Evolutionary conservation across 1,140 invertebrate species (phyloP), one percentile per base, ranked within the genome.

Genomic region (Drosophila nebulosa): DNA sequence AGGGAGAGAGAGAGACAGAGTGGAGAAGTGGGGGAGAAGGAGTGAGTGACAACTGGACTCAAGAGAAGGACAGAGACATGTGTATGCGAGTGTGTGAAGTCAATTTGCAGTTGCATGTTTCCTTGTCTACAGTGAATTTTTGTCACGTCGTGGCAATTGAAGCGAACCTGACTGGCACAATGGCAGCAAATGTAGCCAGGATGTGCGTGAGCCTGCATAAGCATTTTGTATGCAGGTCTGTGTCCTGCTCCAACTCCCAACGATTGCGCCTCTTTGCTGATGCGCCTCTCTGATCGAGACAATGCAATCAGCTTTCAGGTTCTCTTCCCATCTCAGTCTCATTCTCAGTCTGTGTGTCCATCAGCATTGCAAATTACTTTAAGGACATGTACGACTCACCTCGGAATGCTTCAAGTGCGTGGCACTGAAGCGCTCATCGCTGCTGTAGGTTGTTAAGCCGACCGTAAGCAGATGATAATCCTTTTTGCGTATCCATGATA

Each of bases 381-480:
- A 12, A 21, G 42, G 46, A 30, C 42, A 69, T 30, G 10, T 9
- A 9, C 7, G 7, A 30, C 86, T 92, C 93, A 95, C 95, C 93
- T 96, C 96, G 81, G 95, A 96, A 92, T 96, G 95, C 79, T 96
- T 95, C 80, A 96, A 93, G 92, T 97, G 96, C 78, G 95, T 95
- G 26, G 96, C 95, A 88, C 96, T 96, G 92, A 97, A 97, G 68
- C 97, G 94, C 85, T 96, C 96, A 90, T 97, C 96, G 79, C 95
- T 97, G 79, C 95, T 96, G 91, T 96, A 97, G 6, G 96, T 96
- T 56, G 95, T 95, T 76, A 97, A 92, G 26, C 96, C 96, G 58
- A 97, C 96, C 61, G 96, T 97, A 39, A 97, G 92, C 66, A 97
- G 92, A 90, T 96, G 95, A 79, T 96, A 96, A 91, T 96, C 95